A percentile compares a stretch with the other conserved stretches of the same genome.
phyloP scores from a whole-genome alignment of 2,888 invertebrate genomes.

The Epinotia brunnichana region DNA sequence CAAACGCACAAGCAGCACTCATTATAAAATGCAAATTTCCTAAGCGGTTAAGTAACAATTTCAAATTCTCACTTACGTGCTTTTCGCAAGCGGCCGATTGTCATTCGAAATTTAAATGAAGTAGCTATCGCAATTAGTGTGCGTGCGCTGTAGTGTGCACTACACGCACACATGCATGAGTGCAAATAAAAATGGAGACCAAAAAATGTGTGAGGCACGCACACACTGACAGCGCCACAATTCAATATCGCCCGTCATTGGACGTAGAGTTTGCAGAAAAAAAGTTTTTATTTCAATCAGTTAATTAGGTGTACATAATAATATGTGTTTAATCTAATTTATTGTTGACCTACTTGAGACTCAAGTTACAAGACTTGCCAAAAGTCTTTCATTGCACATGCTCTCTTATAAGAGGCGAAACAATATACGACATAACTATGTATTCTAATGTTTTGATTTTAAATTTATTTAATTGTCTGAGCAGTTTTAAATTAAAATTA shows the following conservation, averaged over 20 bases:
- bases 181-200: constrained; percentile 79
- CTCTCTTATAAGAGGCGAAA: too few relatives aligned
- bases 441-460: too few relatives aligned
- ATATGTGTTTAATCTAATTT: not conserved
- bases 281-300: constrained; percentile 14
- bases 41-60: constrained; percentile 44
- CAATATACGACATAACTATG: too few relatives aligned
- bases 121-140: constrained; percentile 83
- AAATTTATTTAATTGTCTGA: too few relatives aligned
- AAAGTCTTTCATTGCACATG: too few relatives aligned
- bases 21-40: constrained; percentile 43
- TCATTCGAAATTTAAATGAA: constrained; percentile 84
- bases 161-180: constrained; percentile 66
- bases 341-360: too few relatives aligned
- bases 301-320: constrained; percentile 16
- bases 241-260: constrained; percentile 82
- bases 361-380: too few relatives aligned
- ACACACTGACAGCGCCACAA: constrained; percentile 67
- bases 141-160: constrained; percentile 55
- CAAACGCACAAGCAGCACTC: constrained; percentile 21
- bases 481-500: too few relatives aligned
- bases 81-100: constrained; percentile 62
- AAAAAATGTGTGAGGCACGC: constrained; percentile 79
- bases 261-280: constrained; percentile 67
- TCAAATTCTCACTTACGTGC: constrained; percentile 61